Evolutionary conservation across 2,797 vertebrate species (phyloP).

Genomic region (Sciurus vulgaris): DNA sequence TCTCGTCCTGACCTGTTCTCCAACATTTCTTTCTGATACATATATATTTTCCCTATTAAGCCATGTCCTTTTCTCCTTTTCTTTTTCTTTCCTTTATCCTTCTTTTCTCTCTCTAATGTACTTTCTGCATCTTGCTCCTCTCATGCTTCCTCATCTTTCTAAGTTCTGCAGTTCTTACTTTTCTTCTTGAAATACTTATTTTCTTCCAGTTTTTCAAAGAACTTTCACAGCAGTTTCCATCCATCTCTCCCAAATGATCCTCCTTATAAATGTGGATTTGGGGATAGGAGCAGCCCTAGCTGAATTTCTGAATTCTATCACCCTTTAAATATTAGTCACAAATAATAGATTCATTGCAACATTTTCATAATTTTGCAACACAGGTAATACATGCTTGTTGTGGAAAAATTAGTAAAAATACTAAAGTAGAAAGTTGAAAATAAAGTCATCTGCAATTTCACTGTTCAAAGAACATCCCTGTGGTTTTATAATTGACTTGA

Average conservation of each 20-base stretch:
- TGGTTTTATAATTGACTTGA: background rate
- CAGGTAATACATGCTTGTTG: background rate
- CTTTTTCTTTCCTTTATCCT: background rate
- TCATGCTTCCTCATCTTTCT: slow-evolving; percentile 10
- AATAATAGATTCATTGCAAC: slow-evolving; percentile 6
- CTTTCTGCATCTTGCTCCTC: background rate
- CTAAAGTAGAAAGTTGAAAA: slow-evolving; percentile 33
- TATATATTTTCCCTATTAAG: background rate
- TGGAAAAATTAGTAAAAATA: slow-evolving; percentile 47
- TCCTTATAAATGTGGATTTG: background rate
- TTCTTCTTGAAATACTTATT: slow-evolving; percentile 48
- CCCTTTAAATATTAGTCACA: slow-evolving; percentile 4
- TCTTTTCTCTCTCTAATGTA: background rate
- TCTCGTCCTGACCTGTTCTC: slow-evolving; percentile 9
- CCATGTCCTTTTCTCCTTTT: background rate
- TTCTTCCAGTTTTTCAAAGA: slow-evolving; percentile 57
- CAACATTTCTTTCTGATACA: background rate
- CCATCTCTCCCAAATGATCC: slow-evolving; percentile 15
- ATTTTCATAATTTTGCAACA: slow-evolving; percentile 24
- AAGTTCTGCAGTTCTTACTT: slow-evolving; percentile 17
- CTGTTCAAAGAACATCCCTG: background rate
- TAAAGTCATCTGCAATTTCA: background rate
- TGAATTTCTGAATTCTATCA: slow-evolving; percentile 20
- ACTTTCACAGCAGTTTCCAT: slow-evolving; percentile 55
- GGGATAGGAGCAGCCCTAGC: background rate